Evolutionary conservation across 2,888 invertebrate genomes (phyloP).

Genomic region (Orthosia cruda): DNA sequence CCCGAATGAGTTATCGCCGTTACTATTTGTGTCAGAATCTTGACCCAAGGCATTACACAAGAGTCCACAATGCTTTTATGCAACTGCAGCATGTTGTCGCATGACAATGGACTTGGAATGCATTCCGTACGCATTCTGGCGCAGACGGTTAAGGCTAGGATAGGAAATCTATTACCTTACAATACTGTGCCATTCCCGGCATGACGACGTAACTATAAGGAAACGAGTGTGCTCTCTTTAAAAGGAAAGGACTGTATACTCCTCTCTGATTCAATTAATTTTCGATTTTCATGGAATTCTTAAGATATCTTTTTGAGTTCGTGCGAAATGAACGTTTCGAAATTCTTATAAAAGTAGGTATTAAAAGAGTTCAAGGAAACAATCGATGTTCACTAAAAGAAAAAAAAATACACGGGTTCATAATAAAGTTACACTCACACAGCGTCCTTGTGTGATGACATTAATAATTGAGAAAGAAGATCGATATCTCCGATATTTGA

Average conservation of each 20-base stretch:
- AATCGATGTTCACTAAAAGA: conserved; percentile 7
- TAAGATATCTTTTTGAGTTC: not conserved
- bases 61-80: conserved; percentile 77
- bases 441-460: conserved; percentile 58
- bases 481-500: conserved; percentile 68
- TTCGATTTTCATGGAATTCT: conserved; percentile 30
- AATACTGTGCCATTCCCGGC: conserved; percentile 59
- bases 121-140: conserved; percentile 80
- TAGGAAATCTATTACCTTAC: conserved; percentile 74
- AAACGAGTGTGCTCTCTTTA: conserved; percentile 49
- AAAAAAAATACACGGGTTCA: conserved; percentile 17
- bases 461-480: conserved; percentile 69
- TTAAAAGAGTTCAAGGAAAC: conserved; percentile 29
- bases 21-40: conserved; percentile 81
- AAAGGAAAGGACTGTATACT: conserved; percentile 30
- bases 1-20: conserved; percentile 78
- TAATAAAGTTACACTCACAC: conserved; percentile 39
- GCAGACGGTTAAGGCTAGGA: conserved; percentile 70
- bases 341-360: not conserved
- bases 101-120: conserved; percentile 88
- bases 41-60: conserved; percentile 84
- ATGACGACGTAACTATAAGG: conserved; percentile 61
- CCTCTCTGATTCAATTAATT: conserved; percentile 26
- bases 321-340: not conserved
- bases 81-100: conserved; percentile 80